Evolutionary conservation across 2,797 vertebrate genomes (phyloP).

Genomic region (Tolypeutes matacus): DNA sequence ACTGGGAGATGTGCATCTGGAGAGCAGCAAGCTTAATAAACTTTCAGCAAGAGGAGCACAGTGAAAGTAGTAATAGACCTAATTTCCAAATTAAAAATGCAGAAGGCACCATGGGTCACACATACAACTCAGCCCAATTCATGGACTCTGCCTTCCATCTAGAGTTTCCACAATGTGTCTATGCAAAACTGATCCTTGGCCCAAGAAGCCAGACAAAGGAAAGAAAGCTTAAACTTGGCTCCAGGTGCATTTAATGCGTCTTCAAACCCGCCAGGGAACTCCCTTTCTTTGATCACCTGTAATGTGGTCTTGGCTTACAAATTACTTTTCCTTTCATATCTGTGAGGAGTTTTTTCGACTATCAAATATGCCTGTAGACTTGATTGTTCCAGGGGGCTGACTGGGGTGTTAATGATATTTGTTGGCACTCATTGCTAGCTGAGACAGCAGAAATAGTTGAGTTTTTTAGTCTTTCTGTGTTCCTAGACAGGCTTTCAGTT

Average conservation of each 20-base stretch:
- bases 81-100: slow-evolving; percentile 58
- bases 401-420: slow-evolving; percentile 64
- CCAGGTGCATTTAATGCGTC: slow-evolving; percentile 17
- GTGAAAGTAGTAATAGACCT: slow-evolving; percentile 9
- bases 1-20: neutral
- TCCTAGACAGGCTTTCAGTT: slow-evolving; percentile 44
- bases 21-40: slow-evolving; percentile 56
- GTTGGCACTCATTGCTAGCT: slow-evolving; percentile 44
- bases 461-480: slow-evolving; percentile 64
- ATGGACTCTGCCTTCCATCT: neutral
- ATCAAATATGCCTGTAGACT: slow-evolving; percentile 61
- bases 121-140: neutral
- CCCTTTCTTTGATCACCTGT: slow-evolving; percentile 58
- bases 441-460: neutral
- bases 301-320: slow-evolving; percentile 53
- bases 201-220: neutral
- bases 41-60: neutral
- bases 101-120: slow-evolving; percentile 1
- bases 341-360: slow-evolving; percentile 66
- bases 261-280: slow-evolving; percentile 13
- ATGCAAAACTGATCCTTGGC: slow-evolving; percentile 4
- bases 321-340: slow-evolving; percentile 79
- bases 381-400: slow-evolving; percentile 59
- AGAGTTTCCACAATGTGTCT: neutral
- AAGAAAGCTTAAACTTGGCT: neutral